phyloP scores from a whole-genome alignment of 2,113 vertebrate genomes.

The Balaeniceps rex region DNA sequence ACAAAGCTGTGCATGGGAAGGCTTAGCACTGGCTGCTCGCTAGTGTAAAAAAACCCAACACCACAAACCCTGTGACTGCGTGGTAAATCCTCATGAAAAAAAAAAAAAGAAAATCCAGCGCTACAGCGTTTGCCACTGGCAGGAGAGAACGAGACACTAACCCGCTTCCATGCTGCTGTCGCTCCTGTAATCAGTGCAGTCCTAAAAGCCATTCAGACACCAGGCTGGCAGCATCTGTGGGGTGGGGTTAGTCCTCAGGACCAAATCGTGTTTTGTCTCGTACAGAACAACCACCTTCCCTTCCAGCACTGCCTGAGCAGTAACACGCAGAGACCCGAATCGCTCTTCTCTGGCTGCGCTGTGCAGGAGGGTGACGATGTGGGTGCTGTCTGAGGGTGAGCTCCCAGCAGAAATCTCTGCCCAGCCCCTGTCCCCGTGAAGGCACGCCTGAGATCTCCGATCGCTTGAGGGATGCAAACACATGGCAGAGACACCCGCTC shows the following conservation, averaged over 20 bases:
- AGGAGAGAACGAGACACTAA: neutral
- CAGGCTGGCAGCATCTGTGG: neutral
- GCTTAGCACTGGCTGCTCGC: neutral
- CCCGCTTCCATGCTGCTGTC: neutral
- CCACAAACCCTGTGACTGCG: neutral
- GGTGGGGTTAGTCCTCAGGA: neutral
- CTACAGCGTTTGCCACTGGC: neutral
- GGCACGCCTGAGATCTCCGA: neutral
- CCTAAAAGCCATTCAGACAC: neutral
- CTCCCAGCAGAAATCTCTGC: neutral
- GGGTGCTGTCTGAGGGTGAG: neutral
- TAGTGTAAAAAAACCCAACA: neutral
- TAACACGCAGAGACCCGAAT: neutral
- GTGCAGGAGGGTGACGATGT: neutral
- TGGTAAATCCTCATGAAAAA: neutral
- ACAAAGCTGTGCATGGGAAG: neutral
- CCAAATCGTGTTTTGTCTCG: accelerated
- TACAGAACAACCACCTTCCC: neutral
- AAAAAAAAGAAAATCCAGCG: neutral
- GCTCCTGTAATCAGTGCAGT: neutral
- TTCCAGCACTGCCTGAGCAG: neutral
- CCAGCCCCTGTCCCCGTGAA: neutral
- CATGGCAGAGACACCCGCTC: neutral
- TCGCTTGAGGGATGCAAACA: neutral
- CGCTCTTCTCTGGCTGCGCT: neutral